Conservation (phyloP, 2,113 vertebrate species). For the Pycnonotus jocosus region DNA sequence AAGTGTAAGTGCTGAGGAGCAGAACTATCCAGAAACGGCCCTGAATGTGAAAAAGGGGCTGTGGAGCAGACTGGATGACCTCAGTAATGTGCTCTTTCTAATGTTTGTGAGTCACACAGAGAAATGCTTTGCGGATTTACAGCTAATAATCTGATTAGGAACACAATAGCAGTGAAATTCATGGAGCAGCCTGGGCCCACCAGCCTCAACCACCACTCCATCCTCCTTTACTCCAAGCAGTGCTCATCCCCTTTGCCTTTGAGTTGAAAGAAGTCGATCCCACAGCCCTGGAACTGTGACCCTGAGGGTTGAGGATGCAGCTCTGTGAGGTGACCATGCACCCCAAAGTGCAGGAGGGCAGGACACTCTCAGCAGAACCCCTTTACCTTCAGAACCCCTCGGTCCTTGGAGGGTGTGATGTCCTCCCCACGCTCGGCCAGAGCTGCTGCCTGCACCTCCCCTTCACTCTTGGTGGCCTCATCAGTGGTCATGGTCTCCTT, state of each 20-base stretch:
- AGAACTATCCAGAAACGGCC: conserved; percentile 31
- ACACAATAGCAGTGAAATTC: conserved; percentile 22
- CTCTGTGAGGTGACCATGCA: rapidly evolving
- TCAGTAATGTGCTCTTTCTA: conserved; percentile 34
- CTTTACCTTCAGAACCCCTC: conserved; percentile 88
- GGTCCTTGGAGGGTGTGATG: conserved; percentile 81
- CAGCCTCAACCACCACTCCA: neutral
- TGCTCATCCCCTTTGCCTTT: neutral
- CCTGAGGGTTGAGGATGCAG: neutral
- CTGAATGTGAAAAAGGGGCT: neutral
- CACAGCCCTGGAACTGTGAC: neutral
- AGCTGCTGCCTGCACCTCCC: conserved; percentile 64
- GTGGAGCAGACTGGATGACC: conserved; percentile 4
- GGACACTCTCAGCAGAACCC: neutral
- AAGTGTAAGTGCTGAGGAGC: neutral
- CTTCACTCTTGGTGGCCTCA: conserved; percentile 76
- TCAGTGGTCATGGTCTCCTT: conserved; percentile 85
- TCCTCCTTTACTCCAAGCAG: neutral
- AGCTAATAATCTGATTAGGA: conserved; percentile 28
- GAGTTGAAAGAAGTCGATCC: neutral
- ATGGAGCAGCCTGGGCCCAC: neutral
- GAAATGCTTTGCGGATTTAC: conserved; percentile 27
- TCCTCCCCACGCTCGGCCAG: conserved; percentile 81
- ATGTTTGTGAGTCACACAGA: conserved; percentile 7
- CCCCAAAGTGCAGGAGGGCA: neutral